phyloP scores from a whole-genome alignment of 2,888 invertebrate species.

The Phengaris arion region DNA sequence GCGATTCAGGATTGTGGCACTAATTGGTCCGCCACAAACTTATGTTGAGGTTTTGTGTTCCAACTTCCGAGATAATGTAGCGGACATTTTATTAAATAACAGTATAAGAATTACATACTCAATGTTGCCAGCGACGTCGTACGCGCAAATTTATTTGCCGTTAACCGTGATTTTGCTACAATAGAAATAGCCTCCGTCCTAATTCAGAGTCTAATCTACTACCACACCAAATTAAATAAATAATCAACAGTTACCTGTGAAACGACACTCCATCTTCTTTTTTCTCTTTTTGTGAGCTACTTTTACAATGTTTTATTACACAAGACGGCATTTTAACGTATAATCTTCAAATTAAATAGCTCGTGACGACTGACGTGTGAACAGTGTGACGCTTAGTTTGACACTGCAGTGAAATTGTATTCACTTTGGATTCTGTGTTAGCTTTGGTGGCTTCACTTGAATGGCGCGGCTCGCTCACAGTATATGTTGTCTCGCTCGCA shows the following conservation, averaged over 20 bases:
- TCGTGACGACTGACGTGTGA: neutral
- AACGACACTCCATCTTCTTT: conserved; percentile 24
- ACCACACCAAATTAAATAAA: neutral
- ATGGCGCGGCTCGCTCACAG: neutral
- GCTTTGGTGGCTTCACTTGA: conserved; percentile 21
- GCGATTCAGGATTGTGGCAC: too few species aligned
- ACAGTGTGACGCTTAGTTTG: neutral
- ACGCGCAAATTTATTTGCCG: too few species aligned
- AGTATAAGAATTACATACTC: too few species aligned
- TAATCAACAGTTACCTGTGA: conserved; percentile 26
- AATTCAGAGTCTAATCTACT: too few species aligned
- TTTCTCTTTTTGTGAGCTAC: conserved; percentile 26
- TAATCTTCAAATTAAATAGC: neutral
- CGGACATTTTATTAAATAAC: too few species aligned
- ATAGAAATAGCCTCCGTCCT: too few species aligned
- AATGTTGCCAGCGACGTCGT: too few species aligned
- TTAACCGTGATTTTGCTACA: too few species aligned
- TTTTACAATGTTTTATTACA: conserved; percentile 28
- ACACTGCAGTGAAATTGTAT: conserved; percentile 21
- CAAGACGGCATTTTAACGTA: conserved; percentile 28
- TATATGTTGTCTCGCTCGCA: too few species aligned
- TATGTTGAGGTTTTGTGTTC: too few species aligned
- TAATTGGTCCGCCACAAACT: too few species aligned
- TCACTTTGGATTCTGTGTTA: conserved; percentile 25
- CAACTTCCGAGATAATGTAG: too few species aligned